Percentiles rank a stretch among this genome's conserved stretches.
Conservation (phyloP, 2,888 invertebrate species). For the Hipparchia semele region DNA sequence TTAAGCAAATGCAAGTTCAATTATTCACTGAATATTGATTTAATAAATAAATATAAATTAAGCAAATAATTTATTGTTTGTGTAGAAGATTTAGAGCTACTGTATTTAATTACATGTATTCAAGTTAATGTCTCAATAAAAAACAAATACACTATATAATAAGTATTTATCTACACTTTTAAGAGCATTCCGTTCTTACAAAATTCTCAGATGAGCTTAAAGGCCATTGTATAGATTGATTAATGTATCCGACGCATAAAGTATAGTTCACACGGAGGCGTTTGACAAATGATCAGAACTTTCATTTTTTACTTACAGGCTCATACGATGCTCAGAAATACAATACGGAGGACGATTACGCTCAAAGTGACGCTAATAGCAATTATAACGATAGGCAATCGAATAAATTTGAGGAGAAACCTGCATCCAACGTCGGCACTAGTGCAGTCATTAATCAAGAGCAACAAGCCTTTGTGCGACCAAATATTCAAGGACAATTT, state of each 20-base stretch:
- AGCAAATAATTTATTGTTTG: too few relatives aligned
- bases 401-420: slow-evolving; percentile 55
- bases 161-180: slow-evolving; percentile 8
- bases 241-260: slow-evolving; percentile 63
- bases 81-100: too few relatives aligned
- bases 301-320: slow-evolving; percentile 80
- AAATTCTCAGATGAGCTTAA: slow-evolving; percentile 34
- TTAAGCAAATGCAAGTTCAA: too few relatives aligned
- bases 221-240: slow-evolving; percentile 63
- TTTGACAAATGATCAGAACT: slow-evolving; percentile 73
- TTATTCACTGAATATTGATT: too few relatives aligned
- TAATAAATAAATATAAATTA: too few relatives aligned
- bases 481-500: slow-evolving; percentile 41
- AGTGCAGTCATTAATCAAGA: slow-evolving; percentile 60
- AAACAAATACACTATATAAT: not conserved
- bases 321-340: slow-evolving; percentile 74
- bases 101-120: too few relatives aligned
- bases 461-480: slow-evolving; percentile 50
- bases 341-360: slow-evolving; percentile 69
- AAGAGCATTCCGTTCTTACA: slow-evolving; percentile 22
- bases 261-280: slow-evolving; percentile 49
- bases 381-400: slow-evolving; percentile 59
- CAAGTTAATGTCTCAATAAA: too few relatives aligned
- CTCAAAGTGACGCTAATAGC: slow-evolving; percentile 53
- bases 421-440: slow-evolving; percentile 51